phyloP scores from a whole-genome alignment of 1,140 invertebrate genomes.

The Drosophila micromelanica region DNA sequence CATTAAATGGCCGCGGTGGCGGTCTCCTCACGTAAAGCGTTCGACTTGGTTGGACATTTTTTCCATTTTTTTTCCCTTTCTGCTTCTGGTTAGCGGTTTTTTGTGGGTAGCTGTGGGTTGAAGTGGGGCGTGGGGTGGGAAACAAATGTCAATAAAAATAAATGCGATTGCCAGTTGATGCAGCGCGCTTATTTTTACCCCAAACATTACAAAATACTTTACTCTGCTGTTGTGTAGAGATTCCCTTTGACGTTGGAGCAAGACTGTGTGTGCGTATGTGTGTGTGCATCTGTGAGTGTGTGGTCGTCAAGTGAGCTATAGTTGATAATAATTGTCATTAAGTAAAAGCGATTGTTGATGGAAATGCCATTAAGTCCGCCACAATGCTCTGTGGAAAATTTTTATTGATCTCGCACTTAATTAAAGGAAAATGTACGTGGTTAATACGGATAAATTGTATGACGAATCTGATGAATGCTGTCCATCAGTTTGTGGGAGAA shows the following conservation, averaged over 20 bases:
- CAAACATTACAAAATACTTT: constrained; percentile 27
- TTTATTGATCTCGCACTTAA: constrained; percentile 44
- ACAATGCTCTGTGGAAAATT: neutral
- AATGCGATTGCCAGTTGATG: constrained; percentile 45
- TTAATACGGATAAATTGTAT: constrained; percentile 11
- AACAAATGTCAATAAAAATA: constrained; percentile 56
- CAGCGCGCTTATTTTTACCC: constrained; percentile 25
- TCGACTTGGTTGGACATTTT: constrained; percentile 35
- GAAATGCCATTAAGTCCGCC: constrained; percentile 38
- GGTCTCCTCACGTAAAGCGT: constrained; percentile 54
- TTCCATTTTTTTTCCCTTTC: neutral
- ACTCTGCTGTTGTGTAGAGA: constrained; percentile 29
- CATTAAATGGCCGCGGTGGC: constrained; percentile 50
- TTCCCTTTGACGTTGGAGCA: constrained; percentile 36
- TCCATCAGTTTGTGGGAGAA: neutral
- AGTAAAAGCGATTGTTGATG: constrained; percentile 34
- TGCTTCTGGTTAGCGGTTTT: constrained; percentile 40
- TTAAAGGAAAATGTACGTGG: constrained; percentile 36
- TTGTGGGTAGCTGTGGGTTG: constrained; percentile 8
- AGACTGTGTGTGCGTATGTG: constrained; percentile 8
- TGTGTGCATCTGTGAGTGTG: constrained; percentile 2
- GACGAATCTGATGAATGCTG: constrained; percentile 4
- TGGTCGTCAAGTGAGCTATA: constrained; percentile 34
- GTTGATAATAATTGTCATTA: constrained; percentile 44
- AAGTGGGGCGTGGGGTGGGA: neutral